Conservation (phyloP, 92 coral and sea anemone genomes). For the Zoanthus sansibaricus region DNA sequence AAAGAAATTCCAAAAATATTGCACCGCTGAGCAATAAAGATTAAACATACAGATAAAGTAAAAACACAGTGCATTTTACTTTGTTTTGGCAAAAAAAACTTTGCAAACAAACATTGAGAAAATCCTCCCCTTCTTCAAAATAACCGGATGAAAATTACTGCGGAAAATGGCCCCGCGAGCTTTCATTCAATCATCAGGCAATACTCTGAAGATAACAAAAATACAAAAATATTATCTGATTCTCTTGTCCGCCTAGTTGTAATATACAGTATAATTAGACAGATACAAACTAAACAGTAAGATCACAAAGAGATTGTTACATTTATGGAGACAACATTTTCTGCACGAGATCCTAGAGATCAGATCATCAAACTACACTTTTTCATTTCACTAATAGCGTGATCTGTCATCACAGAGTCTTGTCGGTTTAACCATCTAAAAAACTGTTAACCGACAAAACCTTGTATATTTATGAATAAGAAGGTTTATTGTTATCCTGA, state of each 20-base stretch:
- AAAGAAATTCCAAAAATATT: neutral
- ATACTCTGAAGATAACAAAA: constrained; percentile 27
- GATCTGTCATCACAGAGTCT: neutral
- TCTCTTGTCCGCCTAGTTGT: constrained; percentile 14
- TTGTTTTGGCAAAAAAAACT: constrained; percentile 2
- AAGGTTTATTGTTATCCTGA: too few relatives aligned
- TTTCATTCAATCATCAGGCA: neutral
- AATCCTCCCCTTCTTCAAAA: neutral
- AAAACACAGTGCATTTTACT: neutral
- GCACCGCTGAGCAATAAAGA: constrained; percentile 37
- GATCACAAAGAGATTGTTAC: constrained; percentile 11
- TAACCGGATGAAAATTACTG: constrained; percentile 25
- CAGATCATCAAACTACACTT: neutral
- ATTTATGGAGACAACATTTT: neutral
- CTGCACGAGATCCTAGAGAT: neutral
- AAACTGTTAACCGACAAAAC: neutral
- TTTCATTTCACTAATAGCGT: too few relatives aligned
- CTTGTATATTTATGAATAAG: neutral
- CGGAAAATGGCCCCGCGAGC: neutral
- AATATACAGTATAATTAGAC: neutral
- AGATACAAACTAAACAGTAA: constrained; percentile 1
- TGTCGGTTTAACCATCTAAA: neutral
- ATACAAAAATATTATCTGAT: constrained; percentile 24
- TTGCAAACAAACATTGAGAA: constrained; percentile 3
- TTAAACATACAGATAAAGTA: constrained; percentile 37